Evolutionary conservation across 2,888 invertebrate genomes (phyloP).

Genomic region (Ptychoptera contaminata): DNA sequence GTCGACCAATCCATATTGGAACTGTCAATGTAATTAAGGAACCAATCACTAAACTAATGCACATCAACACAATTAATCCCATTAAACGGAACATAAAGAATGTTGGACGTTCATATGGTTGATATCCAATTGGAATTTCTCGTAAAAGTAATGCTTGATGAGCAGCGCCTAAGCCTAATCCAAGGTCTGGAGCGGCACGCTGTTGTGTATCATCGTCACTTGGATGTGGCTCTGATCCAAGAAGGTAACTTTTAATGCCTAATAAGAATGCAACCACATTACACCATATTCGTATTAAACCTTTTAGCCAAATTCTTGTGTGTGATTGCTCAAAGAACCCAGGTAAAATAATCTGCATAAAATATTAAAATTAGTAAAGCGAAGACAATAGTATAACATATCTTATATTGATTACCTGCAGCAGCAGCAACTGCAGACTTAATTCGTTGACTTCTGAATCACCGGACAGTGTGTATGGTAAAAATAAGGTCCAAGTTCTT

Average conservation of each 20-base stretch:
- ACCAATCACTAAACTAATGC: constrained; percentile 66
- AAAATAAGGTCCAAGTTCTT: constrained; percentile 64
- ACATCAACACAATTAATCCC: constrained; percentile 59
- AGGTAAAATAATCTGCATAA: constrained; percentile 68
- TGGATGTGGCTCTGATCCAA: constrained; percentile 48
- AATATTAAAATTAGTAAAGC: not conserved
- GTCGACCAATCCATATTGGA: constrained; percentile 81
- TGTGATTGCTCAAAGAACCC: constrained; percentile 93
- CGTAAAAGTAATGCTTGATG: constrained; percentile 80
- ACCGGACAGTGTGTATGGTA: constrained; percentile 86
- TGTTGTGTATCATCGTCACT: constrained; percentile 20
- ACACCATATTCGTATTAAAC: constrained; percentile 78
- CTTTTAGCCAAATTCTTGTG: constrained; percentile 86
- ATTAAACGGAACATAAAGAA: constrained; percentile 59
- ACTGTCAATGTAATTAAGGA: constrained; percentile 69
- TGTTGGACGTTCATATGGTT: constrained; percentile 75
- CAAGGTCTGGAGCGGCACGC: constrained; percentile 24
- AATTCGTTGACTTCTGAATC: constrained; percentile 86
- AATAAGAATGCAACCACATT: constrained; percentile 65
- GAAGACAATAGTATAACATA: no score
- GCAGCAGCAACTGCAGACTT: constrained; percentile 75
- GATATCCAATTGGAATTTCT: constrained; percentile 70
- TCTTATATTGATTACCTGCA: constrained; percentile 45
- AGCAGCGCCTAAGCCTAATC: constrained; percentile 52
- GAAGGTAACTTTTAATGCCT: constrained; percentile 76